Conservation (phyloP, 2,888 invertebrate species). For the Junonia oenone region DNA sequence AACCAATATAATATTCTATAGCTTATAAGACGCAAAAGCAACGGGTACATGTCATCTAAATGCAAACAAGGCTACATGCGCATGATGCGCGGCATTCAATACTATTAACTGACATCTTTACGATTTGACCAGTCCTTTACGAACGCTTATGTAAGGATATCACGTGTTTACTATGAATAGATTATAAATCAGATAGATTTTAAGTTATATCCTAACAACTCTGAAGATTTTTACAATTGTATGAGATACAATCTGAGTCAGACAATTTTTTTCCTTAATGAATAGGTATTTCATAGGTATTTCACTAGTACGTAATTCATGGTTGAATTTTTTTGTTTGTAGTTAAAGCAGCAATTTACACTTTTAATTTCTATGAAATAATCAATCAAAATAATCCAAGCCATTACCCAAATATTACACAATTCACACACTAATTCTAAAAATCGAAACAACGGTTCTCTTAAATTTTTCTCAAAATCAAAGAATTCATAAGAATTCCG, state of each 20-base stretch:
- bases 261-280: no score
- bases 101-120: constrained; percentile 7
- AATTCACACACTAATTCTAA: no score
- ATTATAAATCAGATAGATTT: background rate
- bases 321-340: no score
- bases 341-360: no score
- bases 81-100: constrained; percentile 9
- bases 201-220: no score
- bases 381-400: no score
- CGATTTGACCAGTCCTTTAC: constrained; percentile 13
- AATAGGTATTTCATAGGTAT: no score
- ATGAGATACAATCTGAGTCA: no score
- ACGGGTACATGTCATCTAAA: constrained; percentile 8
- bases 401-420: no score
- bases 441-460: background rate
- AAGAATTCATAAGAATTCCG: constrained; percentile 15
- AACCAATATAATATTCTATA: background rate
- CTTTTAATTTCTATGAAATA: no score
- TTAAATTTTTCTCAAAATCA: constrained; percentile 1
- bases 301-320: no score
- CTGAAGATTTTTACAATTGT: no score
- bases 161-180: constrained; percentile 9
- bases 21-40: background rate
- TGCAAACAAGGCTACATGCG: constrained; percentile 7
- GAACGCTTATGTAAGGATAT: constrained; percentile 10